Evolutionary conservation across 2,888 invertebrate genomes (phyloP).

Genomic region (Polia nebulosa): DNA sequence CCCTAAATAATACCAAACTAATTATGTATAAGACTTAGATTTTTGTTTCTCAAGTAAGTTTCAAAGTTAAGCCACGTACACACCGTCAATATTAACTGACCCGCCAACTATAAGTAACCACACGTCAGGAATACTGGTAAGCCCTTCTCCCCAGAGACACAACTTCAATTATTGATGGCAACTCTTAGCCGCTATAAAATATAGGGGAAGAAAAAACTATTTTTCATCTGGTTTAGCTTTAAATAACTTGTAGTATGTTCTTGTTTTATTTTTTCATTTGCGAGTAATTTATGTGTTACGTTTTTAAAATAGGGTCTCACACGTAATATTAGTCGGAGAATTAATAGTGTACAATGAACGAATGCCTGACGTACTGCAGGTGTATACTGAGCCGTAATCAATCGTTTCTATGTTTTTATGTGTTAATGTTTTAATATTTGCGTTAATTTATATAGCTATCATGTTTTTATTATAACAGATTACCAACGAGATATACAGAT

Average conservation of each 20-base stretch:
- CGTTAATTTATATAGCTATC: constrained; percentile 41
- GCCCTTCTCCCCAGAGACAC: constrained; percentile 83
- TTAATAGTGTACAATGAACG: constrained; percentile 47
- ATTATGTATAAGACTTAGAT: too few relatives aligned
- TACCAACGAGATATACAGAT: not conserved
- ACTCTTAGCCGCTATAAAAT: constrained; percentile 89
- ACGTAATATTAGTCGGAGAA: constrained; percentile 50
- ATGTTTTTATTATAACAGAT: constrained; percentile 1
- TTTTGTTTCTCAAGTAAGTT: constrained; percentile 37
- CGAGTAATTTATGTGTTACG: constrained; percentile 47
- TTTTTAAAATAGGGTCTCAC: constrained; percentile 58
- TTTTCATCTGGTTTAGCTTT: constrained; percentile 86
- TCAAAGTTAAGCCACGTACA: constrained; percentile 58
- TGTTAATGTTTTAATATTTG: constrained; percentile 55
- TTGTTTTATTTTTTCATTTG: constrained; percentile 56
- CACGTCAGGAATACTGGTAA: constrained; percentile 77
- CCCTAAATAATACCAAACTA: too few relatives aligned
- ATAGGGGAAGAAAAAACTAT: constrained; percentile 83
- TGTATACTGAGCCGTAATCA: constrained; percentile 48
- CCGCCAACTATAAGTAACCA: constrained; percentile 62
- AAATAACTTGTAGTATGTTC: constrained; percentile 76
- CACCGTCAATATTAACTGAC: constrained; percentile 58
- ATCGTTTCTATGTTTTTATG: constrained; percentile 53
- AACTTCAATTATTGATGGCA: constrained; percentile 90
- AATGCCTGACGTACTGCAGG: constrained; percentile 56